Conservation (phyloP, 2,113 vertebrate genomes). For the Antennarius striatus region DNA sequence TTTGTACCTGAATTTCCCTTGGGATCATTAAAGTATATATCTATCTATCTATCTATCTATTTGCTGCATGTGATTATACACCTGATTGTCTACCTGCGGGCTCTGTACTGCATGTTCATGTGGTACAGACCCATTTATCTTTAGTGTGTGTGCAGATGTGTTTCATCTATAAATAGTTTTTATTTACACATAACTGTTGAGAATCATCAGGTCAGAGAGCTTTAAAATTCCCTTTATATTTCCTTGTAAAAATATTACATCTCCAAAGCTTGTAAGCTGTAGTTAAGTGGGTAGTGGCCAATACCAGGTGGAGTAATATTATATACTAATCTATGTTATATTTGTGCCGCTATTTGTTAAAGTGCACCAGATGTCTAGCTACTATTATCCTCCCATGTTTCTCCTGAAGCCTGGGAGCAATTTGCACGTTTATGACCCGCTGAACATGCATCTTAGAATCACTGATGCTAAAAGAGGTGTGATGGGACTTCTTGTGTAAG, state of each 20-base stretch:
- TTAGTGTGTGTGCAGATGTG: not conserved
- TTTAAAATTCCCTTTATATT: not conserved
- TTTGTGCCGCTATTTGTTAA: constrained; percentile 7
- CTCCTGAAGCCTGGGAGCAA: not conserved
- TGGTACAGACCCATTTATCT: not conserved
- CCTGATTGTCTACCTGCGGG: not conserved
- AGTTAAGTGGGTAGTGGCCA: not conserved
- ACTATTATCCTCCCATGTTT: not conserved
- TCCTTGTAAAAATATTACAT: not conserved
- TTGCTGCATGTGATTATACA: not conserved
- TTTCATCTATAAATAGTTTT: not conserved
- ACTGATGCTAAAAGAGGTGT: constrained; percentile 15
- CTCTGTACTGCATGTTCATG: not conserved
- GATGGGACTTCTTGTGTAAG: not conserved
- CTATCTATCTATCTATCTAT: too few species aligned
- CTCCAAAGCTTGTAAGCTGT: not conserved
- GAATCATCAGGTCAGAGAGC: not conserved
- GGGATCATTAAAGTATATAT: too few species aligned
- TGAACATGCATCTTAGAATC: constrained; percentile 15
- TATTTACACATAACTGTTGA: too few species aligned
- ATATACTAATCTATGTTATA: not conserved
- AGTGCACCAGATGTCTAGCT: constrained; percentile 1
- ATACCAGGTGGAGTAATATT: not conserved
- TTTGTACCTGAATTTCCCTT: too few species aligned
- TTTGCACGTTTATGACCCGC: constrained; percentile 11